These are phyloP conservation scores for Carduelis carduelis DNA, from an alignment of 2,797 vertebrate species.

Conservation along the genomic window DNA sequence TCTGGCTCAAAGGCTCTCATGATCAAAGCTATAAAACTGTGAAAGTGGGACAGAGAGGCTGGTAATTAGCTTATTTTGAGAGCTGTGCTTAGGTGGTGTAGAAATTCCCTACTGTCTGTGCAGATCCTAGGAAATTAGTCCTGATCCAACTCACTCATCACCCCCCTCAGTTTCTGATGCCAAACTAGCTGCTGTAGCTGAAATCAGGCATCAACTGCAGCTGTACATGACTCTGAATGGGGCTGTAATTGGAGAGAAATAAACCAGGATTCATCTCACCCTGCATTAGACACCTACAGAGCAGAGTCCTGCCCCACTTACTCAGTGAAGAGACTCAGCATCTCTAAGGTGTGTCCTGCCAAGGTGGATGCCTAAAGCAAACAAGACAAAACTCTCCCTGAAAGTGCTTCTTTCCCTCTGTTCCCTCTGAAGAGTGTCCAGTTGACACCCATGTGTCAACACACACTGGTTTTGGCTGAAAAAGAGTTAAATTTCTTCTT, in stretches of 20 bases:
- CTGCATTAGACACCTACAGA: not conserved
- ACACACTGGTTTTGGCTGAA: not conserved
- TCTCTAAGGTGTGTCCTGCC: not conserved
- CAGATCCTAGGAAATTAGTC: not conserved
- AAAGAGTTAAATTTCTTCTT: not conserved
- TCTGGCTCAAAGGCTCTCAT: not conserved
- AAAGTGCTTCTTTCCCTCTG: not conserved
- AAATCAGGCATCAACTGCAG: not conserved
- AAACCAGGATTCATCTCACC: not conserved
- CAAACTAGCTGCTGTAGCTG: not conserved
- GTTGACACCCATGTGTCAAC: not conserved
- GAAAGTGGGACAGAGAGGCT: not conserved
- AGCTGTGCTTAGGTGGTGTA: not conserved
- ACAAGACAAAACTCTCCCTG: not conserved
- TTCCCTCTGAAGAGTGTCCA: not conserved
- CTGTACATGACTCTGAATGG: not conserved
- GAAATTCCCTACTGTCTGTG: not conserved
- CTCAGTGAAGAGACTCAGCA: not conserved
- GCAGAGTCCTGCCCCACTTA: not conserved
- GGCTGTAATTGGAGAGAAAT: not conserved
- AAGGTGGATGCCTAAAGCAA: not conserved
- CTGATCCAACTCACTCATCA: not conserved
- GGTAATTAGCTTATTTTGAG: not conserved
- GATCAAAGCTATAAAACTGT: not conserved
- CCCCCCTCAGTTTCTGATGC: not conserved